Evolutionary conservation across 1,140 invertebrate species (phyloP).

Genomic region (Lycorma delicatula): DNA sequence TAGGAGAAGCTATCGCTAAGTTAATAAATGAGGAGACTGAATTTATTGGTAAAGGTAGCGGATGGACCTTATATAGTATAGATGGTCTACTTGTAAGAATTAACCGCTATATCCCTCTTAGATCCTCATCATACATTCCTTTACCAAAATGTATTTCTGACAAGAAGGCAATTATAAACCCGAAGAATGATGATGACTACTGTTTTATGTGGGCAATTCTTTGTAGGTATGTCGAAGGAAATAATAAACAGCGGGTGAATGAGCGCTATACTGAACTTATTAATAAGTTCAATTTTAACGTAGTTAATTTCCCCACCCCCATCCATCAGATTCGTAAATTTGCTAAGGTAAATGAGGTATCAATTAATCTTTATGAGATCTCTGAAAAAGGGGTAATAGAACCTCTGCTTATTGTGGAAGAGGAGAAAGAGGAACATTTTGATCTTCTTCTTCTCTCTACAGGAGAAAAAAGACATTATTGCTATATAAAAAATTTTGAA

Average conservation of each 20-base stretch:
- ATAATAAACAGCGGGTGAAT: background rate
- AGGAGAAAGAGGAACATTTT: background rate
- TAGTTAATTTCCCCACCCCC: conserved; percentile 2
- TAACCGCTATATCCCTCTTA: background rate
- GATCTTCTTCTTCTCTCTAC: conserved; percentile 6
- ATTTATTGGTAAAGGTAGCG: too few relatives aligned
- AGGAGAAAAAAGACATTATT: conserved; percentile 2
- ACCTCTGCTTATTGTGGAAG: conserved; percentile 6
- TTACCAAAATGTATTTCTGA: background rate
- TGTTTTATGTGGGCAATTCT: conserved; percentile 11
- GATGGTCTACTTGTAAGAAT: background rate
- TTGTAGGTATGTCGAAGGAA: background rate
- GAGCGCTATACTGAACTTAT: background rate
- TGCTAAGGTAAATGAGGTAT: conserved; percentile 10
- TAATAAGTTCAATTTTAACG: conserved; percentile 5
- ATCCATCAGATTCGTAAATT: conserved; percentile 3
- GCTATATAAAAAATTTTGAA: conserved; percentile 8
- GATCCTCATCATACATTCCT: background rate
- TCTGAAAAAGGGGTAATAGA: background rate
- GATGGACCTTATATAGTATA: background rate
- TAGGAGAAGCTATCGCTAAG: too few relatives aligned
- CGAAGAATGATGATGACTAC: conserved; percentile 1
- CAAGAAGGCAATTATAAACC: background rate
- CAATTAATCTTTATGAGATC: conserved; percentile 12
- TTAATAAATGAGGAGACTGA: too few relatives aligned